Evolutionary conservation across 2,888 invertebrate genomes (phyloP).

Genomic region (Antheraea yamamai): DNA sequence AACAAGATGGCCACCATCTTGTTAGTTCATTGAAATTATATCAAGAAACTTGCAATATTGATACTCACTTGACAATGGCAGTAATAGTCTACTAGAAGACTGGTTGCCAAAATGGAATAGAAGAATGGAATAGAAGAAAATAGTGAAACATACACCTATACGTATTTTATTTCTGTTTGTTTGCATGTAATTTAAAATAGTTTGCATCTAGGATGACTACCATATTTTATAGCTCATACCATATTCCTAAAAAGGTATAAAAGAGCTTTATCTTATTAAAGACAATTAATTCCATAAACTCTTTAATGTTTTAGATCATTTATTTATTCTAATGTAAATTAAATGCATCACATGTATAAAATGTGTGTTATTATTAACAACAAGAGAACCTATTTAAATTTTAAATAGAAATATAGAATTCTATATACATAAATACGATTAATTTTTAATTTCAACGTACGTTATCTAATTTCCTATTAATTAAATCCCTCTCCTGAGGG

Average conservation of each 20-base stretch:
- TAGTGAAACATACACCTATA: too few species aligned
- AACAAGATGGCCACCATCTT: too few species aligned
- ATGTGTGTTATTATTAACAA: background rate
- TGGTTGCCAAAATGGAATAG: too few species aligned
- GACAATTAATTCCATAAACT: too few species aligned
- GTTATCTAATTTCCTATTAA: slow-evolving; percentile 56
- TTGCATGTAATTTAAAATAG: too few species aligned
- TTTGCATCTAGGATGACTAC: background rate
- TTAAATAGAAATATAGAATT: slow-evolving; percentile 17
- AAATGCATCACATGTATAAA: background rate
- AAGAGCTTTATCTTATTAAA: too few species aligned
- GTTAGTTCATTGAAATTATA: too few species aligned
- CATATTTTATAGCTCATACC: background rate
- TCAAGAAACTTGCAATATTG: too few species aligned
- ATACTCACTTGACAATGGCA: too few species aligned
- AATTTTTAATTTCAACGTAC: slow-evolving; percentile 42
- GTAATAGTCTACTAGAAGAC: too few species aligned
- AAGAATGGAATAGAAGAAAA: too few species aligned
- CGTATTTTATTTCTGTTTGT: too few species aligned
- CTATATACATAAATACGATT: slow-evolving; percentile 14
- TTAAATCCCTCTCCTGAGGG: slow-evolving; percentile 52
- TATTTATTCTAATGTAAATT: background rate
- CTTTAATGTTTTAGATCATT: background rate
- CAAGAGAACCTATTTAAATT: background rate
- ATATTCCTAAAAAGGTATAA: background rate